These are phyloP conservation scores for Diplodus puntazzo DNA, from an alignment of 2,797 vertebrate species.

Conservation along the genomic window DNA sequence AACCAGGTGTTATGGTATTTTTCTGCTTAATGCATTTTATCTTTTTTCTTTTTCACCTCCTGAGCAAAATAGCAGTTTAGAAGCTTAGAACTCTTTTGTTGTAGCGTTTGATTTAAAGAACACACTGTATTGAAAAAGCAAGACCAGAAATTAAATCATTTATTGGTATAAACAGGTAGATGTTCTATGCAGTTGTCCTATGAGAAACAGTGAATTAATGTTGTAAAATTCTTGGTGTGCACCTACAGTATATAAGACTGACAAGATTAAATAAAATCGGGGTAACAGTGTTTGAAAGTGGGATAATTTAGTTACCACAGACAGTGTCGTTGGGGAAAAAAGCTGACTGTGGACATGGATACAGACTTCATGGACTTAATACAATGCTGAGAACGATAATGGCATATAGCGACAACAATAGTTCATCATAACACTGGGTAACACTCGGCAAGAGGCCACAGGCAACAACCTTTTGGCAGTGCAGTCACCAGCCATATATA, in stretches of 20 bases:
- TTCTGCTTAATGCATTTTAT: not conserved
- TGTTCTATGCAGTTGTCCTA: slow-evolving; percentile 69
- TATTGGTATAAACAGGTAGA: slow-evolving; percentile 85
- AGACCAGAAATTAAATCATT: slow-evolving; percentile 80
- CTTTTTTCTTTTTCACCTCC: slow-evolving; percentile 7
- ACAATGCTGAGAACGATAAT: slow-evolving; percentile 47
- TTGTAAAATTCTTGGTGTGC: slow-evolving; percentile 39
- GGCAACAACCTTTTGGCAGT: slow-evolving; percentile 50
- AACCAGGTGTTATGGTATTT: no score
- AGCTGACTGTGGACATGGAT: slow-evolving; percentile 67
- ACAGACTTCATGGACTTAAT: slow-evolving; percentile 69
- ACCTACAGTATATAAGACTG: slow-evolving; percentile 41
- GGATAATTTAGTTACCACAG: slow-evolving; percentile 43
- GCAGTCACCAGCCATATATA: slow-evolving; percentile 76
- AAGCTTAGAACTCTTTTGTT: not conserved
- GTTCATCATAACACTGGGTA: slow-evolving; percentile 68
- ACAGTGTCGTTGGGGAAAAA: slow-evolving; percentile 46
- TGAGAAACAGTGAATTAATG: slow-evolving; percentile 64
- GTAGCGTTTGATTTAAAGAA: slow-evolving; percentile 36
- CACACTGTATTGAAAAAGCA: slow-evolving; percentile 56
- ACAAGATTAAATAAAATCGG: slow-evolving; percentile 31
- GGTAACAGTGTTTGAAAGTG: slow-evolving; percentile 28
- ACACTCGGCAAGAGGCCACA: slow-evolving; percentile 55
- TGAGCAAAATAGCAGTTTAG: slow-evolving; percentile 6
- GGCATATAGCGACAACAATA: slow-evolving; percentile 60